Evolutionary conservation across 2,797 vertebrate genomes (phyloP).

Genomic region (Lepilemur ruficaudatus): DNA sequence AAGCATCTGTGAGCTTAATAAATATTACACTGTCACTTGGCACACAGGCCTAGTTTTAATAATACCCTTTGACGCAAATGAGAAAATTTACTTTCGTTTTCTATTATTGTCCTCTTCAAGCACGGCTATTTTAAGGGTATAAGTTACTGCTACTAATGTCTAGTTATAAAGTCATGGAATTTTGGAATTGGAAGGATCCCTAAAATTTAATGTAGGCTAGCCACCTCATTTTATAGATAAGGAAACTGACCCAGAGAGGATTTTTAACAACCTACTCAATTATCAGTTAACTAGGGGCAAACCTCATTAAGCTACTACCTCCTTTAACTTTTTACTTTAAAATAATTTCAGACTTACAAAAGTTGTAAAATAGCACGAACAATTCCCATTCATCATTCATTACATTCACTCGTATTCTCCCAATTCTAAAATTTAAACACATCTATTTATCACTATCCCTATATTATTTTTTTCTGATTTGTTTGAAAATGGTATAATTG

Average conservation of each 20-base stretch:
- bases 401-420: not conserved
- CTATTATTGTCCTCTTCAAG: not conserved
- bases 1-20: not conserved
- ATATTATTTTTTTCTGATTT: not conserved
- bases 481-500: not conserved
- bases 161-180: not conserved
- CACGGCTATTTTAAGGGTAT: not conserved
- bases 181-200: not conserved
- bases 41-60: not conserved
- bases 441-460: not conserved
- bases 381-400: not conserved
- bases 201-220: not conserved
- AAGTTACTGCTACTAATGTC: not conserved
- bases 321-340: not conserved
- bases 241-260: not conserved
- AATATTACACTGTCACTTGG: not conserved
- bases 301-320: not conserved
- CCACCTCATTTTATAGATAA: not conserved
- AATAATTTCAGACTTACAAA: not conserved
- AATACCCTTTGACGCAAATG: not conserved
- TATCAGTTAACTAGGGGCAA: not conserved
- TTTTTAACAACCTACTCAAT: not conserved
- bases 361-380: not conserved
- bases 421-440: not conserved
- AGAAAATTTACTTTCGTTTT: constrained; percentile 45